Conservation (phyloP, 2,797 vertebrate genomes). For the Adelosebastes latens region DNA sequence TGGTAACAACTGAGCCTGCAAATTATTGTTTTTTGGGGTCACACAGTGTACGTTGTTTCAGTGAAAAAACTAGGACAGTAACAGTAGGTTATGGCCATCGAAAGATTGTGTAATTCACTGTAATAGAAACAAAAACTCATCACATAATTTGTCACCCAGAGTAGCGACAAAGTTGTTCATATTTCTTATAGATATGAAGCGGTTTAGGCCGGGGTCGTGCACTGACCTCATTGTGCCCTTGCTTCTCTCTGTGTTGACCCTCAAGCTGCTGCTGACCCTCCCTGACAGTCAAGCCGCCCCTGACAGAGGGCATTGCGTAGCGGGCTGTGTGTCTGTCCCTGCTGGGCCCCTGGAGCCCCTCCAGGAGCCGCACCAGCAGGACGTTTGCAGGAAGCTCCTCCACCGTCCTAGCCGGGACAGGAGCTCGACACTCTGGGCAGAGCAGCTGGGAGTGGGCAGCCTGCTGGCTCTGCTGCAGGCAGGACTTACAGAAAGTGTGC, state of each 20-base stretch:
- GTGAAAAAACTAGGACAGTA: neutral
- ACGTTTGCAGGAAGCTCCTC: conserved; percentile 90
- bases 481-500: conserved; percentile 93
- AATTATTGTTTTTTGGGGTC: neutral
- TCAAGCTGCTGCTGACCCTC: conserved; percentile 74
- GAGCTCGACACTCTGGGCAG: conserved; percentile 90
- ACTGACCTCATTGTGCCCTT: conserved; percentile 87
- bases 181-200: neutral
- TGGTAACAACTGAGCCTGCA: neutral
- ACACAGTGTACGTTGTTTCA: neutral
- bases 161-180: neutral
- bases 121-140: neutral
- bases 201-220: neutral
- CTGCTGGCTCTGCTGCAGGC: conserved; percentile 89
- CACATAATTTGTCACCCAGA: neutral
- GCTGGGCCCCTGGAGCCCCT: conserved; percentile 77
- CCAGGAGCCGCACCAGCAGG: conserved; percentile 88
- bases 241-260: conserved; percentile 74
- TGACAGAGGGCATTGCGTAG: conserved; percentile 69
- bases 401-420: conserved; percentile 82
- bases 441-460: conserved; percentile 83
- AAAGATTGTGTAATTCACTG: neutral
- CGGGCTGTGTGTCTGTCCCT: conserved; percentile 64
- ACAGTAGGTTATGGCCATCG: neutral
- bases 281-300: conserved; percentile 65